phyloP scores from a whole-genome alignment of 2,888 invertebrate species.

The Lysandra bellargus region DNA sequence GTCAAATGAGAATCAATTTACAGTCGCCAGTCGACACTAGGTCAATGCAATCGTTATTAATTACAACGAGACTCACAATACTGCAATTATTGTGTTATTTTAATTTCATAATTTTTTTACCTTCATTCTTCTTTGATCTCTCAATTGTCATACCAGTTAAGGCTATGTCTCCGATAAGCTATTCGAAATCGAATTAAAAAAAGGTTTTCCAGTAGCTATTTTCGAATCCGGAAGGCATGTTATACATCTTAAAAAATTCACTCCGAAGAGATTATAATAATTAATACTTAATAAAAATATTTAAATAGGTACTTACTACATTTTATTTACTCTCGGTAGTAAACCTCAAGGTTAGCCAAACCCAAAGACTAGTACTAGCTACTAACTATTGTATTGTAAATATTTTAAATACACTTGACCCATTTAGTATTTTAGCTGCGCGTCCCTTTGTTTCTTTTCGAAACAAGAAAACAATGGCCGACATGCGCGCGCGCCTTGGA shows the following conservation, averaged over 20 bases:
- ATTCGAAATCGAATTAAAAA: too few relatives aligned
- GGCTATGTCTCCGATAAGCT: too few relatives aligned
- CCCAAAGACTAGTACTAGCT: not conserved
- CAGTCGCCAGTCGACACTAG: conserved; percentile 45
- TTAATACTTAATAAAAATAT: too few relatives aligned
- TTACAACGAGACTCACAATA: not conserved
- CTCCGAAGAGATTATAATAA: too few relatives aligned
- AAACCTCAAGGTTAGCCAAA: not conserved
- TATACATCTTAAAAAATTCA: too few relatives aligned
- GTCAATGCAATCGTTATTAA: conserved; percentile 45
- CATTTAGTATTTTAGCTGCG: conserved; percentile 36
- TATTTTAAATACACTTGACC: conserved; percentile 7
- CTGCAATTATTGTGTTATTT: not conserved
- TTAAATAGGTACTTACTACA: too few relatives aligned
- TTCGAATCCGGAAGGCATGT: too few relatives aligned
- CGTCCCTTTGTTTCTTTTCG: conserved; percentile 41
- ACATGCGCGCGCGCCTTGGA: conserved; percentile 59
- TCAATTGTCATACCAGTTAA: not conserved
- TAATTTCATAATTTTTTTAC: not conserved
- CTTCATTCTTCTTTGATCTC: not conserved
- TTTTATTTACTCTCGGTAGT: not conserved
- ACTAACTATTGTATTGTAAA: not conserved
- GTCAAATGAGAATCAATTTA: conserved; percentile 71
- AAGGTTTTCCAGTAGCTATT: too few relatives aligned
- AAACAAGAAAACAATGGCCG: conserved; percentile 58